Evolutionary conservation across 1,140 invertebrate species (phyloP), one percentile per base, ranked within the genome.

Genomic region (Brachystomella parvula): DNA sequence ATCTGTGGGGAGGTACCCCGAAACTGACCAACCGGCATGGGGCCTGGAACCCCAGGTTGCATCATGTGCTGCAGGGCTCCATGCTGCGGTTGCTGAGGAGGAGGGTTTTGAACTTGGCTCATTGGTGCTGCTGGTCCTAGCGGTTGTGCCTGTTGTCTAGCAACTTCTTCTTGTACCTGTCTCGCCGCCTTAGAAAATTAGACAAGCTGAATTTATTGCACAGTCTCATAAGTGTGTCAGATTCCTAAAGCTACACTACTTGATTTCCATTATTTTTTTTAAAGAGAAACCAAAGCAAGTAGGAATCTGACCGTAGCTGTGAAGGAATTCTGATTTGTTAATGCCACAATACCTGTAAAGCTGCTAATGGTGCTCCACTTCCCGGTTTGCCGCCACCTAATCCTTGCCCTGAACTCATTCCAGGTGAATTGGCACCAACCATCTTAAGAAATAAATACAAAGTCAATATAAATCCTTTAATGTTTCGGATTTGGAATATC

Each of bases 161-260:
- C 69, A 29, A 73, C 71, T 65, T 73, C 71, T 61, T 71, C 68
- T 71, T 71, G 71, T 33, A 73, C 71, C 61, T 72, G 67, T 61
- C 68, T 29, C 19, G 70, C 70, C 39, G 68, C 71, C 71, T 72
- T 26, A 39, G 32, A 49, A 66, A 60, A 65, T 64, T 35, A 61
- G 49, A 17, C 12, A 33, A 56, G 32, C 31, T 53, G n/a, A n/a
- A n/a, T n/a, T n/a, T n/a, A n/a, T n/a, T n/a, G n/a, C n/a, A n/a
- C n/a, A n/a, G n/a, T n/a, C n/a, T n/a, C n/a, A n/a, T n/a, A n/a
- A n/a, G n/a, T n/a, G n/a, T n/a, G n/a, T n/a, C n/a, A n/a, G n/a
- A n/a, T n/a, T n/a, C n/a, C n/a, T n/a, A n/a, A n/a, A n/a, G n/a
- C n/a, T n/a, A n/a, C n/a, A n/a, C n/a, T n/a, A n/a, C n/a, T n/a